phyloP scores from a whole-genome alignment of 2,113 vertebrate genomes.

The Ctenodactylus gundi region DNA sequence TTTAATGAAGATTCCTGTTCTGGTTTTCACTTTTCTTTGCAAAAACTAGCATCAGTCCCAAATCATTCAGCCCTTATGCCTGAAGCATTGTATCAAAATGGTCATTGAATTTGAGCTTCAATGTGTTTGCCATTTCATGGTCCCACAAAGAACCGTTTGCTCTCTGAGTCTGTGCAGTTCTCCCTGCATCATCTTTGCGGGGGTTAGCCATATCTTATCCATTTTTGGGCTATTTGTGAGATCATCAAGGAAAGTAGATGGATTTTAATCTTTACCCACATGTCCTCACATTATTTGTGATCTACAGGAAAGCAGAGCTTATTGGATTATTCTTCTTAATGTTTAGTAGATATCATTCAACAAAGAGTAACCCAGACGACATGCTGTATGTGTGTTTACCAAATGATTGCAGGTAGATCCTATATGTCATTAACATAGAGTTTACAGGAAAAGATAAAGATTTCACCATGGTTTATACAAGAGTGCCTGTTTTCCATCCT shows the following conservation, averaged over 20 bases:
- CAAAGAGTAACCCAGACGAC: constrained; percentile 37
- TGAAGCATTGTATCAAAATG: constrained; percentile 63
- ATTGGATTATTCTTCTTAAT: constrained; percentile 34
- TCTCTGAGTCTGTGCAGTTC: constrained; percentile 27
- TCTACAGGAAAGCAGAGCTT: constrained; percentile 63
- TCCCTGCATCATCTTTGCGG: constrained; percentile 42
- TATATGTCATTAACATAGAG: neutral
- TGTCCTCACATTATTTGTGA: constrained; percentile 48
- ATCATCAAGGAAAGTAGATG: neutral
- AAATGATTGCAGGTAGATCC: neutral
- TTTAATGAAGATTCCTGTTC: constrained; percentile 35
- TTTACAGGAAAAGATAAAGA: constrained; percentile 25
- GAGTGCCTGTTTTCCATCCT: constrained; percentile 40
- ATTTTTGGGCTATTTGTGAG: neutral
- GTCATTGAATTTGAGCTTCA: constrained; percentile 51
- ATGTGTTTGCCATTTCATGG: constrained; percentile 62
- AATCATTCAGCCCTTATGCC: constrained; percentile 46
- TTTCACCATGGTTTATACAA: neutral
- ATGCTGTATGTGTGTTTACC: constrained; percentile 14
- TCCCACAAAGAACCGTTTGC: constrained; percentile 49
- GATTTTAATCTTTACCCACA: neutral
- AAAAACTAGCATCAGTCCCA: constrained; percentile 46
- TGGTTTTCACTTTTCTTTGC: constrained; percentile 65
- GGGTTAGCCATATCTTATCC: constrained; percentile 25
- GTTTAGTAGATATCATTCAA: constrained; percentile 49